Base-by-base conservation (phyloP, 53 echinoderm and acorn worm genomes). In the Echinarachnius parma region DNA sequence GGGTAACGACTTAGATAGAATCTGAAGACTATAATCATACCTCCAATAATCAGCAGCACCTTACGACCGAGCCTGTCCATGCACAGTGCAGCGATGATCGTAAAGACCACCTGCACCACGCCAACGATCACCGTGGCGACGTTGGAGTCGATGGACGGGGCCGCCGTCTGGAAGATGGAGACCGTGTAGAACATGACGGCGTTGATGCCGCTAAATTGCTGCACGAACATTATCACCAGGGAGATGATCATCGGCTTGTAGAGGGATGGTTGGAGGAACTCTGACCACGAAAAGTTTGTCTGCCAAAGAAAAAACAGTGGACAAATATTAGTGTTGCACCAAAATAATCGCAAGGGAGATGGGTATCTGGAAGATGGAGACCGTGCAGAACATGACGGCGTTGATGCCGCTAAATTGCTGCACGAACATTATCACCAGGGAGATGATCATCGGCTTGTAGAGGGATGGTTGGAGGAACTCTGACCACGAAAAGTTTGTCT, bases 401-500 rank as follows among this genome's bases (percentile, higher is more conserved):
- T 96, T 96, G 72, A 96, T 96, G 33, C 95, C 96, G 28, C 96
- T 85, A 57, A 85, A 96, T 74, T 96, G 96, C 75, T 96, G 96
- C 49, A 96, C 87, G 23, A 96, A 62, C 96, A 96, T 91, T 64
- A 96, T 80, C 9, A 78, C 45, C 5, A 96, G 46, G 9, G 87
- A 87, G 31, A 96, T 91, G 8, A 71, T 14, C 16, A 96, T 80
- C 9, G 96, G 96, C 66, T 76, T 80, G 57, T 78, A 68, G 34
- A 96, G 80, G 22, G 78, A 42, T 0, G 61, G 77, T 19, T 78
- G 61, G 59, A 55, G 46, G 44, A 91, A 96, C 50, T 96, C 96
- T 1, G 26, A 27, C 44, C 81, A 59, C 30, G 82, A 83, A 44
- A 91, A 80, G 3, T 45, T 79, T n/a, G n/a, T n/a, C n/a, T n/a